These are phyloP conservation scores for Carassius gibelio DNA, from an alignment of 2,113 vertebrate genomes.

Conservation along the genomic window DNA sequence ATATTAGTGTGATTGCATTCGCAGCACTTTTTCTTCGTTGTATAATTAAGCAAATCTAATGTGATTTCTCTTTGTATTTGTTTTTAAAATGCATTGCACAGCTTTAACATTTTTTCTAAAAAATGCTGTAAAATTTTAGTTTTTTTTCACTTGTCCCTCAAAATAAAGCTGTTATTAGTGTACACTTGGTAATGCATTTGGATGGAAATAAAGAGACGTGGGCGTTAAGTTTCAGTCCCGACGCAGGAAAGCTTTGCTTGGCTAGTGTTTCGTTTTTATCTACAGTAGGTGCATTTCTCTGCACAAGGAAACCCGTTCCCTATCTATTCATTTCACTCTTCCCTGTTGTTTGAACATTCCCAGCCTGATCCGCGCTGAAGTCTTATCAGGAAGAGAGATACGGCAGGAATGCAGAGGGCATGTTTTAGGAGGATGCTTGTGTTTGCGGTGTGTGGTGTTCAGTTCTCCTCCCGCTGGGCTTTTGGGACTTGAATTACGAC, in stretches of 20 bases:
- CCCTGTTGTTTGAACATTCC: slow-evolving; percentile 55
- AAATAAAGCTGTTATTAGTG: not conserved
- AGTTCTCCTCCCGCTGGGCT: slow-evolving; percentile 4
- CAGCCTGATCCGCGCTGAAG: slow-evolving; percentile 44
- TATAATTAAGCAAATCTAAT: no score
- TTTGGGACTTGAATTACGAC: slow-evolving; percentile 41
- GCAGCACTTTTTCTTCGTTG: not conserved
- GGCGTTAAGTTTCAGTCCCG: not conserved
- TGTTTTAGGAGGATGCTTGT: slow-evolving; percentile 16
- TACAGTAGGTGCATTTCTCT: not conserved
- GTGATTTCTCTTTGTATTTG: not conserved
- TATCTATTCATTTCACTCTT: slow-evolving; percentile 25
- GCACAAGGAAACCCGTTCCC: slow-evolving; percentile 48
- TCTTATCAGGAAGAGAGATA: slow-evolving; percentile 60
- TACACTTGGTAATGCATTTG: not conserved
- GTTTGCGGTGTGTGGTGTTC: slow-evolving; percentile 12
- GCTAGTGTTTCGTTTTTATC: not conserved
- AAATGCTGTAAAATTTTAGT: not conserved
- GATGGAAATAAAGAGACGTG: not conserved
- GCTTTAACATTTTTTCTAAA: not conserved
- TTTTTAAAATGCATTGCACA: not conserved
- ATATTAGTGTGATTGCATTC: not conserved
- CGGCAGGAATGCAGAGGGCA: slow-evolving; percentile 55
- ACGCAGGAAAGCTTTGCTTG: not conserved
- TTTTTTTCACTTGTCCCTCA: not conserved